These are phyloP conservation scores for Cheumatopsyche charites DNA, from an alignment of 1,140 invertebrate species.

Conservation along the genomic window DNA sequence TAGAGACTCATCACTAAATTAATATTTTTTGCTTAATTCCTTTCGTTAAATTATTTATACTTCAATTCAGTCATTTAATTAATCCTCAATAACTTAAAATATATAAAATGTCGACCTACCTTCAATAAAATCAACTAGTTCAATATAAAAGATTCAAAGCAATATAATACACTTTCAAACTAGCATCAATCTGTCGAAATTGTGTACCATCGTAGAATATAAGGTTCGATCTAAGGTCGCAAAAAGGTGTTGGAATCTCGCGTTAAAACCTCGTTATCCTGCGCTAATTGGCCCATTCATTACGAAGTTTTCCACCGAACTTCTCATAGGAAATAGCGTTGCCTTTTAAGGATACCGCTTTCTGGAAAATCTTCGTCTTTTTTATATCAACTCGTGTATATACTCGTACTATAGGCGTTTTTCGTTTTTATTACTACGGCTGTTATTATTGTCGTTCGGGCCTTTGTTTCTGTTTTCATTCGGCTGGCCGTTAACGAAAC, in stretches of 20 bases:
- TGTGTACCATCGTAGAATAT: background rate
- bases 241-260: background rate
- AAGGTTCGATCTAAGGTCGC: too few species aligned
- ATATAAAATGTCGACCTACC: too few species aligned
- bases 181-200: too few species aligned
- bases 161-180: too few species aligned
- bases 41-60: too few species aligned
- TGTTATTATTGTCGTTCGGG: conserved; percentile 3
- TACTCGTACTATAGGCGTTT: background rate
- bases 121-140: too few species aligned
- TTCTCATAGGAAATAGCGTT: conserved; percentile 33
- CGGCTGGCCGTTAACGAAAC: background rate
- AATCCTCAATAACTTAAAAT: too few species aligned
- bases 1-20: too few species aligned
- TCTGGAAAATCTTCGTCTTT: background rate
- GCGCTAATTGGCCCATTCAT: conserved; percentile 30
- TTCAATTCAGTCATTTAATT: too few species aligned
- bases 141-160: too few species aligned
- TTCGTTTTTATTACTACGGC: conserved; percentile 1
- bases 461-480: conserved; percentile 34
- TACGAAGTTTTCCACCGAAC: conserved; percentile 33
- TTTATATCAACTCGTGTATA: too few species aligned
- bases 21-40: too few species aligned
- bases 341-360: conserved; percentile 24
- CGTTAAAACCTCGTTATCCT: conserved; percentile 5